phyloP scores from a whole-genome alignment of 2,797 vertebrate genomes.

The Hirundo rustica region DNA sequence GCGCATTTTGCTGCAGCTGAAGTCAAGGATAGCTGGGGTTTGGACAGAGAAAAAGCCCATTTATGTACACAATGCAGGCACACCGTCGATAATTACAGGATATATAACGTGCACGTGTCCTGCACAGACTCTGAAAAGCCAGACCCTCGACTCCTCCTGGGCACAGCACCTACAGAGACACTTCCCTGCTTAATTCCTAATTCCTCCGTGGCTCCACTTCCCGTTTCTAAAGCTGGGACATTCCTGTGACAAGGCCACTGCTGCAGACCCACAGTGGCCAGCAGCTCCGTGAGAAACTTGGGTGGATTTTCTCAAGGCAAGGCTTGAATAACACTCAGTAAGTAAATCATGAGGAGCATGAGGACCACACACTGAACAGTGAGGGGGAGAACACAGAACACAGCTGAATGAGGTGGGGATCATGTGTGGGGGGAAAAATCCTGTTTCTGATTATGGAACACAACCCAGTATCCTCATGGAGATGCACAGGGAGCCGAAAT shows the following conservation, averaged over 20 bases:
- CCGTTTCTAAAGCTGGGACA: not conserved
- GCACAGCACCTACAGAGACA: not conserved
- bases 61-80: accelerated
- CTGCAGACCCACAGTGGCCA: not conserved
- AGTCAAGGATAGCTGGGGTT: accelerated
- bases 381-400: not conserved
- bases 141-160: not conserved
- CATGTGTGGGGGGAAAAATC: not conserved
- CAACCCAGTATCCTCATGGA: not conserved
- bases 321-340: not conserved
- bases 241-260: not conserved
- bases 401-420: not conserved
- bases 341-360: not conserved
- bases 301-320: not conserved
- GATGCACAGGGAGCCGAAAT: not conserved
- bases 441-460: slow-evolving; percentile 1
- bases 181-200: not conserved
- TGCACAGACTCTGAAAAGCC: not conserved
- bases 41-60: not conserved
- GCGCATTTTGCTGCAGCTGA: not conserved
- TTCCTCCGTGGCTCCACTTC: not conserved
- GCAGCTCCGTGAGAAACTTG: not conserved
- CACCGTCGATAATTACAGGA: too few species aligned
- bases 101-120: not conserved
- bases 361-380: slow-evolving; percentile 25